Evolutionary conservation across 1,140 invertebrate species (phyloP), one percentile per base, ranked within the genome.

Genomic region (Hyphantria cunea): DNA sequence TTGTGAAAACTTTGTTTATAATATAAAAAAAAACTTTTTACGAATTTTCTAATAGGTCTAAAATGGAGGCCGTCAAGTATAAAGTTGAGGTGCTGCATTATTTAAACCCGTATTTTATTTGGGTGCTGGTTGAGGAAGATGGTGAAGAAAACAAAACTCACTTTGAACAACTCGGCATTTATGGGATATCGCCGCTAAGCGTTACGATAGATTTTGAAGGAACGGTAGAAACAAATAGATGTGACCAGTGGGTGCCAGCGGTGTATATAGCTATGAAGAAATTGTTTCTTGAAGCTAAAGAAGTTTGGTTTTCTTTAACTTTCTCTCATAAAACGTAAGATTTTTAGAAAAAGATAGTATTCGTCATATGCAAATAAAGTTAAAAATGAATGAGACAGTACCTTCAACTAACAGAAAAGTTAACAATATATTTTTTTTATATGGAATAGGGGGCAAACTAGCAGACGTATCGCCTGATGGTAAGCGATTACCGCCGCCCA

Each of bases 131-230:
- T 14, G 6, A 33, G 2, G 39, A 60, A 34, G 37, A 60, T 9
- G 7, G 10, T 1, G 59, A 74, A 6, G 75, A 79, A 7, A 25
- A 41, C 13, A 9, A 6, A 10, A 72, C 68, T 64, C 14, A 48
- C 6, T 80, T 84, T 11, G 84, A 90, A 66, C 87, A 90, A 77
- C 73, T 90, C 7, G 87, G 87, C 14, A 48, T 90, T 32, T 86
- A 84, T 55, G 84, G 87, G 3, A 44, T 88, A 44, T 25, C 84
- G 8, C 84, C 87, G 0, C 39, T 76, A 39, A 73, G 83, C 56
- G 66, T 61, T 14, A 68, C 64, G 4, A 56, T 88, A 17, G 68
- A 79, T 48, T 12, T 72, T 0, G 68, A 69, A 0, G 69, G 72
- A 6, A 31, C 50, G 12, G 14, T 84, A 0, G 60, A 64, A 39